Base-by-base conservation (phyloP, 2,888 invertebrate species). In the Venusia cambrica region DNA sequence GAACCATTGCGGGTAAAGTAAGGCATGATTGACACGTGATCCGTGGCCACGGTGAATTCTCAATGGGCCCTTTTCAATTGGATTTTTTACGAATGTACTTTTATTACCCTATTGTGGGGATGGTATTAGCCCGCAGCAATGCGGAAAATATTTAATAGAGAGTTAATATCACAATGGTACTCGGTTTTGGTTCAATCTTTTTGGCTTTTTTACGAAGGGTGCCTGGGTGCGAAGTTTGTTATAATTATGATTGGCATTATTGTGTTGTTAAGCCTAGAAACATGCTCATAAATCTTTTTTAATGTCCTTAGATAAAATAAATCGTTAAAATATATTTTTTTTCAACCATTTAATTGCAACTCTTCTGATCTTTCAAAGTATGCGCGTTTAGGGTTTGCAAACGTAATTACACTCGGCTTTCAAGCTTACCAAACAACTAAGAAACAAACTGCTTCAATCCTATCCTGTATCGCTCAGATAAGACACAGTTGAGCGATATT, bases 1-100 rank as follows among this genome's bases (percentile, higher is more conserved):
- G 73, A 71, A 65, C 71, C 71, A 70, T 67, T 67, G 70, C 68
- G 64, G 71, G 62, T 57, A 61, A 68, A 65, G 61, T 67, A 70
- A 71, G 65, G 62, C 65, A 62, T 87, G 85, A 87, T 85, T 85
- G 85, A 85, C 85, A 75, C 81, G 77, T 76, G 84, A 84, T 76
- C 75, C 77, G 63, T 54, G 61, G 55, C 51, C 63, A 46, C 52
- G 58, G 63, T 60, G 71, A 61, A 66, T 72, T 63, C 69, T 73
- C 68, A 74, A 73, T 68, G 59, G 63, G 54, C 59, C 61, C 44
- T 48, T 62, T 70, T 68, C 65, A 72, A 68, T 75, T 64, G 57
- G 38, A 46, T 44, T 54, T 63, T 83, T 79, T 77, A 69, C 61
- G 38, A 57, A 62, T 54, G 57, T 58, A 73, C 63, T 73, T 78